Base-by-base conservation (phyloP, 2,888 invertebrate genomes). In the Cepaea hortensis region DNA sequence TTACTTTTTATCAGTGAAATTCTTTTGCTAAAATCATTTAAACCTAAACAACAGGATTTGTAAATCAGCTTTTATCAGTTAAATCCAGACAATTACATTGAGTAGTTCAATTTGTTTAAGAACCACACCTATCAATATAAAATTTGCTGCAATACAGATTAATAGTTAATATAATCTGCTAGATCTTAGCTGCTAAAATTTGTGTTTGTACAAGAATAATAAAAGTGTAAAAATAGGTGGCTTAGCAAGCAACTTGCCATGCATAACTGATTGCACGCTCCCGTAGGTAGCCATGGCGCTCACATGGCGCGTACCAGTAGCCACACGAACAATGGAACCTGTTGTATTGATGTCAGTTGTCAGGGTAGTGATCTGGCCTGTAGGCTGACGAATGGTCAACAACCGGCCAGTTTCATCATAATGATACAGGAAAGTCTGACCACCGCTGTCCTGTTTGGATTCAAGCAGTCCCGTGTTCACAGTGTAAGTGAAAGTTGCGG, bases 401-500 rank as follows among this genome's bases (percentile, higher is more conserved):
- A 98, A 96, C 77, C 98, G 96, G 3, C 98, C 98, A 89, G 97
- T 96, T 94, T 96, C 96, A 93, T 98, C 98, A 93, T 98, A 98
- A 92, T 97, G 97, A 95, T 98, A 98, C 93, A 97, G 97, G 90
- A 97, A 97, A 0, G 98, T 97, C 89, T 98, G 96, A 2, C 92
- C 93, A 75, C 92, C 97, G n/a, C 93, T 93, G 75, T 94, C 93
- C 76, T 93, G 91, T 88, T 94, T 94, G 76, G 94, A 92, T 86
- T 91, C 97, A 68, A 99, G 95, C 73, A 99, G 95, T 0, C 98
- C 98, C 0, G 97, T 97, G 0, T 97, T 97, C 70, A 91, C 97
- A 92, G 98, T 97, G 94, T 98, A 99, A 92, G 98, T 98, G 93
- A 98, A 98, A 0, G 97, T 98, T 3, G 98, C 97, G 92, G 98